A percentile compares a stretch with the other conserved stretches of the same genome.
Conservation (phyloP, 2,797 vertebrate species). For the Diceros bicornis region DNA sequence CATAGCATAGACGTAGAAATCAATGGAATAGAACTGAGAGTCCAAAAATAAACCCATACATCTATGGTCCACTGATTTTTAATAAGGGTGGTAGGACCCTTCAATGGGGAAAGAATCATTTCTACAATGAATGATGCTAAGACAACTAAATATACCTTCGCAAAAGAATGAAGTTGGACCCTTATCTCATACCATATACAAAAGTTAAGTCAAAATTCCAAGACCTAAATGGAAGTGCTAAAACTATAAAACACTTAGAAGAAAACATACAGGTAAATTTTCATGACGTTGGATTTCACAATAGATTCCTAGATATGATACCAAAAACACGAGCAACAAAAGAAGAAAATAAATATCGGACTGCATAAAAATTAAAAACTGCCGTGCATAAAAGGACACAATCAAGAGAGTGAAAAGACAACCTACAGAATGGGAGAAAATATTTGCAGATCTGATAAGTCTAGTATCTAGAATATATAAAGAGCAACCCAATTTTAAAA, state of each 20-base stretch:
- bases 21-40: background rate
- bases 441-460: background rate
- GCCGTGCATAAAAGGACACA: background rate
- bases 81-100: background rate
- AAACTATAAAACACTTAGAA: background rate
- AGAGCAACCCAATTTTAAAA: background rate
- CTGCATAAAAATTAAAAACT: constrained; percentile 1
- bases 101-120: background rate
- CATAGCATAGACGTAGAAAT: background rate
- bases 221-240: background rate
- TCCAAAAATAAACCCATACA: background rate
- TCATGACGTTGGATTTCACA: background rate
- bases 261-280: background rate
- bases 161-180: background rate
- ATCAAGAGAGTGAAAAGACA: background rate
- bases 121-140: background rate
- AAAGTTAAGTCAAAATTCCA: background rate
- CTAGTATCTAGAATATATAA: background rate
- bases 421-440: background rate
- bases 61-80: background rate
- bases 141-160: background rate
- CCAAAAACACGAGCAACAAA: background rate
- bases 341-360: background rate
- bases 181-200: background rate
- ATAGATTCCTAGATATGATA: background rate